A percentile compares a stretch with the other conserved stretches of the same genome.
These are phyloP conservation scores for Pseudopodoces humilis DNA, from an alignment of 2,113 vertebrate genomes.

Conservation along the genomic window DNA sequence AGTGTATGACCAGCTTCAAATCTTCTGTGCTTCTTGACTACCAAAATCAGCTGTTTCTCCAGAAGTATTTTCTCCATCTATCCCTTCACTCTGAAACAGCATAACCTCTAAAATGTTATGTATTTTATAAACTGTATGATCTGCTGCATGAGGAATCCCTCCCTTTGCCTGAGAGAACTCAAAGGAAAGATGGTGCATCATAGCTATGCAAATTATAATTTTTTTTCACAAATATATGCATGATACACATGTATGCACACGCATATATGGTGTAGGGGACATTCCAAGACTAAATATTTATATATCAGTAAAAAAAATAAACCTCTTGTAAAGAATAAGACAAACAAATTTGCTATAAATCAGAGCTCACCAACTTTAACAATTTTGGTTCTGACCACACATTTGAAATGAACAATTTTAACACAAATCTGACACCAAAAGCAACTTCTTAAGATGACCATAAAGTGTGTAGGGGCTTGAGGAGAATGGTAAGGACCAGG, in stretches of 20 bases:
- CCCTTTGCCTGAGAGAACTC: not conserved
- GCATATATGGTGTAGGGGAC: not conserved
- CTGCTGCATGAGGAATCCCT: not conserved
- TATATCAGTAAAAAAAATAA: not conserved
- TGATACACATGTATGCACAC: not conserved
- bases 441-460: not conserved
- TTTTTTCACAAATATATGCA: not conserved
- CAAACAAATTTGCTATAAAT: not conserved
- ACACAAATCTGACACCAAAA: not conserved
- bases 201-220: accelerated
- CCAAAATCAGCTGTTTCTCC: not conserved
- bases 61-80: not conserved
- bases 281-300: not conserved
- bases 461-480: not conserved
- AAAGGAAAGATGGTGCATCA: not conserved
- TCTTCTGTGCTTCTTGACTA: not conserved
- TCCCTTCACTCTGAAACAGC: not conserved
- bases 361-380: not conserved
- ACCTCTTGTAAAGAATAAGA: not conserved
- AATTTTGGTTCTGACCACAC: not conserved
- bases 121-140: not conserved
- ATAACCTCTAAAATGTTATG: not conserved
- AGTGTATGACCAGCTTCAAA: not conserved
- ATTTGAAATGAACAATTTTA: not conserved
- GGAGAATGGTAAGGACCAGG: not conserved